phyloP scores from a whole-genome alignment of 2,113 vertebrate species.

The Podarcis muralis region DNA sequence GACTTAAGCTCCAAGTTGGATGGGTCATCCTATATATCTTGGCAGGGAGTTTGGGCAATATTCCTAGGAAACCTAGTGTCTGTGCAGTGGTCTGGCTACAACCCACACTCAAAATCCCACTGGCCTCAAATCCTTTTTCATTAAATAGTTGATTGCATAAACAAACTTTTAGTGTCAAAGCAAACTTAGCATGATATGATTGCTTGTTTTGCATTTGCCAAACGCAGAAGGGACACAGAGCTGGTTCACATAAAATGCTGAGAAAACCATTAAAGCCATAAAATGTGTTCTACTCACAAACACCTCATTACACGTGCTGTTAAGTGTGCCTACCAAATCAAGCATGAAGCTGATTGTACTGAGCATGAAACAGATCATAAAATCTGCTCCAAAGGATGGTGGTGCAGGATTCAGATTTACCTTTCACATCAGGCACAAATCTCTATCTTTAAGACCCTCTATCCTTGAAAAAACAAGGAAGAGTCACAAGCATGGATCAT shows the following conservation, averaged over 20 bases:
- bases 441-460: neutral
- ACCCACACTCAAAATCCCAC: slow-evolving; percentile 38
- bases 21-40: slow-evolving; percentile 26
- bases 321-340: neutral
- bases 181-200: neutral
- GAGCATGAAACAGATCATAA: neutral
- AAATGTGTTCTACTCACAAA: too few species aligned
- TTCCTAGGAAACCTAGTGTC: neutral
- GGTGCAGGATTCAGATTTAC: neutral
- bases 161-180: neutral
- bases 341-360: neutral
- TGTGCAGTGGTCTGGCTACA: slow-evolving; percentile 25
- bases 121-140: slow-evolving; percentile 32
- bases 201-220: neutral
- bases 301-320: too few species aligned
- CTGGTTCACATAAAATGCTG: neutral
- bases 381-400: neutral
- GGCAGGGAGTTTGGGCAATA: slow-evolving; percentile 39
- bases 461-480: neutral
- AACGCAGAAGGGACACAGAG: neutral
- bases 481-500: neutral
- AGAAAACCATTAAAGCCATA: neutral
- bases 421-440: neutral
- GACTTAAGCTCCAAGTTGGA: slow-evolving; percentile 40
- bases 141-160: neutral